Conservation (phyloP, 1,140 invertebrate species). For the Ganaspis sp. region DNA sequence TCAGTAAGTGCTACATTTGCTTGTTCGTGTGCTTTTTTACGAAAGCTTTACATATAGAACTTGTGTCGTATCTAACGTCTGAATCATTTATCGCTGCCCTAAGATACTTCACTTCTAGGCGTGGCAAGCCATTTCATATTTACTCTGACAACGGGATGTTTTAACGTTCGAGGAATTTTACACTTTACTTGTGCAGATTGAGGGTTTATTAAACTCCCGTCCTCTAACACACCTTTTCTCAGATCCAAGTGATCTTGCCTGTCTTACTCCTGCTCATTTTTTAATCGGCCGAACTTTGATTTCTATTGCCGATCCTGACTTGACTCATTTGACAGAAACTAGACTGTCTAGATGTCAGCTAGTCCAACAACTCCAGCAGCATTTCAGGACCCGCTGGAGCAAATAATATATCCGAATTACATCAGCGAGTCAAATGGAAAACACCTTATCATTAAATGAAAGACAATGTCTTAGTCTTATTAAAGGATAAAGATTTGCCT, state of each 20-base stretch:
- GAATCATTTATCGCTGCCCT: constrained; percentile 56
- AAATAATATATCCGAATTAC: constrained; percentile 28
- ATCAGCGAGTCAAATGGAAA: constrained; percentile 11
- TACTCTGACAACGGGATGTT: constrained; percentile 63
- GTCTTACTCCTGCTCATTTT: constrained; percentile 41
- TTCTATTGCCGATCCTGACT: background rate
- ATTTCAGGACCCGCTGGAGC: constrained; percentile 23
- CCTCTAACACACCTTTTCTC: constrained; percentile 51
- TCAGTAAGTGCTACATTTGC: constrained; percentile 39
- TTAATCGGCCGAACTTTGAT: constrained; percentile 44
- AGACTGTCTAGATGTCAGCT: constrained; percentile 22
- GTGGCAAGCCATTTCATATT: constrained; percentile 50
- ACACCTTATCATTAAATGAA: background rate
- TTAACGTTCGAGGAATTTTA: constrained; percentile 48
- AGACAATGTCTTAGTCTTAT: background rate
- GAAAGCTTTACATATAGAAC: constrained; percentile 61
- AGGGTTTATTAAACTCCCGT: constrained; percentile 56
- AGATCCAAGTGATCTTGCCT: constrained; percentile 46
- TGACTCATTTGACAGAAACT: background rate
- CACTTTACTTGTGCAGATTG: constrained; percentile 46
- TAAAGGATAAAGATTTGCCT: constrained; percentile 23
- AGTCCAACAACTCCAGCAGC: background rate
- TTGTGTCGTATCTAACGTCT: constrained; percentile 56
- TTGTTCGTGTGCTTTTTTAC: constrained; percentile 39
- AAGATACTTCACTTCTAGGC: constrained; percentile 51